A percentile compares a stretch with the other conserved stretches of the same genome.
phyloP scores from a whole-genome alignment of 2,888 invertebrate species.

The Parnassius smintheus region DNA sequence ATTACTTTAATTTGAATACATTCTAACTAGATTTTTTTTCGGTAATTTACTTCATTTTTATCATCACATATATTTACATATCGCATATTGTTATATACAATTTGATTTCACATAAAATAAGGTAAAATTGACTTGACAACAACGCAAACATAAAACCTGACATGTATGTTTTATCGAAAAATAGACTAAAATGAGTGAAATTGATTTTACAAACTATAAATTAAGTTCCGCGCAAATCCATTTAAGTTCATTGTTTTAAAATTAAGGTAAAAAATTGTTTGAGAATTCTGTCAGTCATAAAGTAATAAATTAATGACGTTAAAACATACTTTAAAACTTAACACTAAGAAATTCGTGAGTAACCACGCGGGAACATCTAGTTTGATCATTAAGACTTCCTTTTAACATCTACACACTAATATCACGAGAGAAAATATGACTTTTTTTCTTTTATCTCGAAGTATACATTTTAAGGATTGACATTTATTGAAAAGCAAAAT shows the following conservation, averaged over 20 bases:
- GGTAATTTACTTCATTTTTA: conserved; percentile 7
- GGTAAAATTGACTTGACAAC: conserved; percentile 10
- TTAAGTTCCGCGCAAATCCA: not conserved
- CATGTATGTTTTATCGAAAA: conserved; percentile 7
- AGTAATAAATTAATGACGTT: conserved; percentile 26
- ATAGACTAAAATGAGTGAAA: conserved; percentile 3
- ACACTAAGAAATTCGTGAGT: conserved; percentile 68
- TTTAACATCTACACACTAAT: conserved; percentile 65
- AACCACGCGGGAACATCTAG: conserved; percentile 32
- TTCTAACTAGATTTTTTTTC: conserved; percentile 16
- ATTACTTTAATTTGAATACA: conserved; percentile 24
- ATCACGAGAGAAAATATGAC: conserved; percentile 68
- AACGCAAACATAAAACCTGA: conserved; percentile 9
- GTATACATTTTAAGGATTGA: conserved; percentile 18
- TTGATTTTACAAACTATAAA: conserved; percentile 2
- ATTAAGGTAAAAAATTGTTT: conserved; percentile 11
- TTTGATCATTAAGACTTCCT: conserved; percentile 16
- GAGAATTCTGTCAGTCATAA: conserved; percentile 21
- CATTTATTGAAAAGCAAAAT: conserved; percentile 22
- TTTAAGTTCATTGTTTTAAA: not conserved
- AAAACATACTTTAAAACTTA: conserved; percentile 58
- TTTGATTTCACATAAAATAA: conserved; percentile 14
- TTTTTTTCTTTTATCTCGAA: conserved; percentile 39
- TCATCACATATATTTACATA: not conserved
- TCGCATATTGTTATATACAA: conserved; percentile 7